These are phyloP conservation scores for Syrphus vitripennis DNA, from an alignment of 2,888 invertebrate genomes.

Conservation along the genomic window DNA sequence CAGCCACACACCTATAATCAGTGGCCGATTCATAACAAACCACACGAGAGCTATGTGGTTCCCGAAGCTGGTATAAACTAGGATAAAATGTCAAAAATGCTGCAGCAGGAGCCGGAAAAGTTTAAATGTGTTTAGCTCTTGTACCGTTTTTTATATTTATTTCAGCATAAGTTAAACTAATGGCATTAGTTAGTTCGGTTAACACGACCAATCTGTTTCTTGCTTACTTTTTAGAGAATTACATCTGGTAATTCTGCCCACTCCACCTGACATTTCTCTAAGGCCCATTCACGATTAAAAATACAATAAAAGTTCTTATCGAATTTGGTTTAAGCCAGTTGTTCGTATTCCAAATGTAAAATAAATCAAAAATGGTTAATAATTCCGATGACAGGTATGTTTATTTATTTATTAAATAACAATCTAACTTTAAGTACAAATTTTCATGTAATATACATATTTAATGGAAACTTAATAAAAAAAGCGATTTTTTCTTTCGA, in stretches of 20 bases:
- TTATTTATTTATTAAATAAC: conserved; percentile 43
- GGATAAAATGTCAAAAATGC: too few species aligned
- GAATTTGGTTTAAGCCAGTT: conserved; percentile 32
- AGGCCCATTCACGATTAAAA: conserved; percentile 42
- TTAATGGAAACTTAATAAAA: background rate
- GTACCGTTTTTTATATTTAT: too few species aligned
- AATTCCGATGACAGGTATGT: conserved; percentile 67
- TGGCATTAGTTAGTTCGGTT: too few species aligned
- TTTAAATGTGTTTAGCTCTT: too few species aligned
- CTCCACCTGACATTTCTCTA: conserved; percentile 38
- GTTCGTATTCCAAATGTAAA: conserved; percentile 66
- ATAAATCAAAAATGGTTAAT: conserved; percentile 66
- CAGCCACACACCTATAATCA: too few species aligned
- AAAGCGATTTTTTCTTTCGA: background rate
- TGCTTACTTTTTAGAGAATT: background rate
- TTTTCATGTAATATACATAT: background rate
- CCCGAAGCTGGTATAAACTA: too few species aligned
- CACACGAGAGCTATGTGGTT: too few species aligned
- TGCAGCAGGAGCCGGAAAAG: too few species aligned
- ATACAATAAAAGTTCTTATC: conserved; percentile 2
- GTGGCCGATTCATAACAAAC: too few species aligned
- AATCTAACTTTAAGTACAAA: background rate
- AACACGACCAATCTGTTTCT: background rate
- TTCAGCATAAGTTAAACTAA: too few species aligned
- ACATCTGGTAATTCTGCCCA: background rate